A percentile compares a stretch with the other conserved stretches of the same genome.
Conservation (phyloP, 2,797 vertebrate species). For the Dendrocincla fuliginosa region DNA sequence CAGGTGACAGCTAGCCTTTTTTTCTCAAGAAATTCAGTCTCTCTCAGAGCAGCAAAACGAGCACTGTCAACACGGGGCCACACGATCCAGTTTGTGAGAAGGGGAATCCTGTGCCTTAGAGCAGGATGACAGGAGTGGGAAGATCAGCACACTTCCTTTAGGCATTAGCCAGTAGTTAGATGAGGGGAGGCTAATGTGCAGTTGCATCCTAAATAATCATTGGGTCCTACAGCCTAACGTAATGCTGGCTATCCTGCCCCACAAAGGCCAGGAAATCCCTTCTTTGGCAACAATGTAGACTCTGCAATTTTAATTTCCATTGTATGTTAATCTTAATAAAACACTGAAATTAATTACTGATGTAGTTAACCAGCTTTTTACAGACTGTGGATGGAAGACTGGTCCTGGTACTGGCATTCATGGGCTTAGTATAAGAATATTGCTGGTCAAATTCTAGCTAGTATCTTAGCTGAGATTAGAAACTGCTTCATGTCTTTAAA, state of each 20-base stretch:
- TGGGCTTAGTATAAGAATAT: background rate
- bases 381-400: background rate
- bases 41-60: background rate
- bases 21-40: background rate
- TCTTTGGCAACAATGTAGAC: background rate
- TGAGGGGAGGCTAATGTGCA: background rate
- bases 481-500: background rate
- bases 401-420: background rate
- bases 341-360: background rate
- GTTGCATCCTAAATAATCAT: background rate
- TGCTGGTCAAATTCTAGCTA: background rate
- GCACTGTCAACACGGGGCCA: accelerated
- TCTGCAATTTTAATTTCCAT: background rate
- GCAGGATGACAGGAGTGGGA: background rate
- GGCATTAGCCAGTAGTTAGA: background rate
- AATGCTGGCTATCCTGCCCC: background rate
- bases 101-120: background rate
- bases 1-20: background rate
- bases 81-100: accelerated
- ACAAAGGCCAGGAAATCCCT: background rate
- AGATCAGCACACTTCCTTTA: background rate
- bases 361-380: background rate
- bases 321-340: background rate
- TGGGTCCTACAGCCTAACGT: background rate
- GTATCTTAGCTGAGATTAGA: background rate